Base-by-base conservation (phyloP, 2,113 vertebrate genomes). In the Actenoides lindsayi region DNA sequence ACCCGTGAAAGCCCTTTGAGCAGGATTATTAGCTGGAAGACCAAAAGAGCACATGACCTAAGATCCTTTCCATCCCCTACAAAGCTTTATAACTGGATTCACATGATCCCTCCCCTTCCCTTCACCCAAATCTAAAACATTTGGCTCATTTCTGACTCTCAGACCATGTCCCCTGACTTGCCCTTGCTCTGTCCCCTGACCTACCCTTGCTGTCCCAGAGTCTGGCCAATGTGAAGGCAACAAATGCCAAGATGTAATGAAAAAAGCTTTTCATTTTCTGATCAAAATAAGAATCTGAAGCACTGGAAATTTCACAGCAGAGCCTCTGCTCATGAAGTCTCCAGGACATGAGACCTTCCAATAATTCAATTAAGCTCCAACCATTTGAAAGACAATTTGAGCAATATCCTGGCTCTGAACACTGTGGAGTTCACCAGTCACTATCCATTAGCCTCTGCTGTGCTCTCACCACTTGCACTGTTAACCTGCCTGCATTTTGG, bases 281-380 rank as follows among this genome's bases (percentile, higher is more conserved):
- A 60, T 96, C 76, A 75, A 87, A 93, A 92, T 53, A 88, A 75
- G 71, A 83, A 81, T 74, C 62, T 19, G 10, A 89, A 86, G 28
- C 6, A 2, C 33, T 77, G 73, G 60, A 85, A 86, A 83, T 57
- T 83, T 93, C 87, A 89, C 60, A 83, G 63, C 51, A 77, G 48
- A 93, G 18, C 24, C 77, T 83, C 30, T 70, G 78, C 79, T 69
- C 1, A 0, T 83, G 86, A 94, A 37, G 31, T 76, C 87, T 87
- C 64, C 53, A 82, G 59, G 44, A n/a, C 50, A 54, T 57, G 46
- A 91, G 60, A 73, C 7, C 8, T 17, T 37, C 79, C 17, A 0
- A 76, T 87, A 92, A 94, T 93, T 95, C 51, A 87, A 33, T 93
- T 86, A 94, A 87, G 25, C 41, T 90, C 92, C 63, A 95, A 50